Percentiles rank a stretch among this genome's conserved stretches.
phyloP scores from a whole-genome alignment of 2,888 invertebrate species.

The Eremobia ochroleuca region DNA sequence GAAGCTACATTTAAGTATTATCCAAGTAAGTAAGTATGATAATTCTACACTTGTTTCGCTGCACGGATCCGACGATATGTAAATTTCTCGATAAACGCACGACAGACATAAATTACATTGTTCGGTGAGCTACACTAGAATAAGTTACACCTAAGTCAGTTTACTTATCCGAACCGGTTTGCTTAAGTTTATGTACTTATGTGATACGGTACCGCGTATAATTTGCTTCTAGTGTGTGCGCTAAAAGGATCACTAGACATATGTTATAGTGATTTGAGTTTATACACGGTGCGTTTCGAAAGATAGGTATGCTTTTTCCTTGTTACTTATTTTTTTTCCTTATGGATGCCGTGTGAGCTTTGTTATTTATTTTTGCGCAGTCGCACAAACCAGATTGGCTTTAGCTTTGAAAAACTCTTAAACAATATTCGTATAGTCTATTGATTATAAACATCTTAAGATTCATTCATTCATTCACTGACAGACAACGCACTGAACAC shows the following conservation, averaged over 20 bases:
- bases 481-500: neutral
- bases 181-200: slow-evolving; percentile 20
- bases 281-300: slow-evolving; percentile 29
- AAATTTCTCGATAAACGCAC: slow-evolving; percentile 56
- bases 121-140: slow-evolving; percentile 6
- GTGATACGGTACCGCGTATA: slow-evolving; percentile 21
- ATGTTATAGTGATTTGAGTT: neutral
- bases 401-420: neutral
- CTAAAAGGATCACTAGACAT: slow-evolving; percentile 42
- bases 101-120: slow-evolving; percentile 43
- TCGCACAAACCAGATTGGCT: too few species aligned
- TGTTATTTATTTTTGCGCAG: neutral
- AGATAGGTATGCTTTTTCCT: neutral
- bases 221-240: slow-evolving; percentile 17
- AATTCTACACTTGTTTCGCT: slow-evolving; percentile 23
- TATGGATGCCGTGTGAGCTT: neutral
- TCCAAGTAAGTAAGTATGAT: slow-evolving; percentile 38
- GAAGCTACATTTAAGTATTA: slow-evolving; percentile 20
- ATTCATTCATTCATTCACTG: neutral
- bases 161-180: slow-evolving; percentile 28
- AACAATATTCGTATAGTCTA: neutral
- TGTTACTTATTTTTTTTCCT: neutral
- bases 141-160: slow-evolving; percentile 24
- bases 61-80: slow-evolving; percentile 35
- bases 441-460: neutral